phyloP scores from a whole-genome alignment of 2,113 vertebrate species.

The Geococcyx californianus region DNA sequence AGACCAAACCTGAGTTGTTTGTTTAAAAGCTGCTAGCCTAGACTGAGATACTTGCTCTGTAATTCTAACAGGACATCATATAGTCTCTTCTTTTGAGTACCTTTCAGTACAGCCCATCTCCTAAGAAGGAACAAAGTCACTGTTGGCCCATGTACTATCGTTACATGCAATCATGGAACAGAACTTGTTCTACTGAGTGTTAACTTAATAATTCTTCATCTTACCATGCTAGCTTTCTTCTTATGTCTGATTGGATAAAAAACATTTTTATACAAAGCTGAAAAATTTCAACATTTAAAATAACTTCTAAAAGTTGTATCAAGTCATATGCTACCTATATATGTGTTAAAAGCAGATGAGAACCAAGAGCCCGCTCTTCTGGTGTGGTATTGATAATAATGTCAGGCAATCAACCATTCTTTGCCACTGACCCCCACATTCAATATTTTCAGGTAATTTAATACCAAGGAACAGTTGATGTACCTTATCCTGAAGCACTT shows the following conservation, averaged over 20 bases:
- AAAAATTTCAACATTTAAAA: neutral
- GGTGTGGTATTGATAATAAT: neutral
- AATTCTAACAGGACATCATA: neutral
- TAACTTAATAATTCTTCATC: neutral
- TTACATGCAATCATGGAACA: neutral
- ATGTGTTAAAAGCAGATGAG: neutral
- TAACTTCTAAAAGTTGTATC: neutral
- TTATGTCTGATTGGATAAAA: neutral
- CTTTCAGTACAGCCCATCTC: neutral
- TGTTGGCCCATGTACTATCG: neutral
- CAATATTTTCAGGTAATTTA: neutral
- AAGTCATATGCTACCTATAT: neutral
- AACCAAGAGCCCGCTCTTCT: neutral
- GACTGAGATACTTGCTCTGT: neutral
- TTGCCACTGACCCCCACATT: neutral
- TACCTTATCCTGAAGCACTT: constrained; percentile 25
- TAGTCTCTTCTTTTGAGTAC: neutral
- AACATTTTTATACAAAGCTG: neutral
- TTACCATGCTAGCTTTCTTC: neutral
- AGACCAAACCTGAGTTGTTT: neutral
- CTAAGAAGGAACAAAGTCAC: neutral
- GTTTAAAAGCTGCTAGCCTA: neutral
- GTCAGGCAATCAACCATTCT: neutral
- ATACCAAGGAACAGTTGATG: neutral
- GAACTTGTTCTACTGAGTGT: neutral